phyloP scores from a whole-genome alignment of 2,113 vertebrate genomes.

The Rhabdomys dilectus region DNA sequence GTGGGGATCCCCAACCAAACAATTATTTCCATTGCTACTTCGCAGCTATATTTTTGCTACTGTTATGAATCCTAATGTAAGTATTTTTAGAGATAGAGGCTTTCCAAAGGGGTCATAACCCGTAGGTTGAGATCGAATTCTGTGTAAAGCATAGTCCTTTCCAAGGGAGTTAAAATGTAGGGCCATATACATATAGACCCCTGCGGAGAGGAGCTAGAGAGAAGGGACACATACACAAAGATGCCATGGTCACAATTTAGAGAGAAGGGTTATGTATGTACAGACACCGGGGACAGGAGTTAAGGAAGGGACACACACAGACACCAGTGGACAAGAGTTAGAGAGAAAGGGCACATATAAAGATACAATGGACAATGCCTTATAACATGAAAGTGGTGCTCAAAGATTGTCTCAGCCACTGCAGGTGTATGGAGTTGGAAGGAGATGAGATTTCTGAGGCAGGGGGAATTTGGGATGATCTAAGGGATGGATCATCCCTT shows the following conservation, averaged over 20 bases:
- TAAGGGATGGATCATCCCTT: not conserved
- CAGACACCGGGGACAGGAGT: not conserved
- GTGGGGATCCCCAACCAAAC: not conserved
- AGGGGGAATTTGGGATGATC: not conserved
- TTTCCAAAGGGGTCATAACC: not conserved
- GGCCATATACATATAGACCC: not conserved
- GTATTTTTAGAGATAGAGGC: not conserved
- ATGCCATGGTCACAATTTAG: not conserved
- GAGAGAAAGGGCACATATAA: not conserved
- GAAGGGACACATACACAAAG: not conserved
- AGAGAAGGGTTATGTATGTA: not conserved
- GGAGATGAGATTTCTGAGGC: not conserved
- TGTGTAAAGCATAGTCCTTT: not conserved
- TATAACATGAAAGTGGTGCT: fast-evolving
- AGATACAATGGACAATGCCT: not conserved
- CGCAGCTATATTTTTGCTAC: not conserved
- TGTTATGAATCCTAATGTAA: not conserved
- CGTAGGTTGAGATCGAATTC: not conserved
- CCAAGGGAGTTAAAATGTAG: not conserved
- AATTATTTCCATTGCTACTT: not conserved
- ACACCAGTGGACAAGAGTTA: not conserved
- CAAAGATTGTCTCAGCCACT: not conserved
- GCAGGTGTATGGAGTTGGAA: not conserved
- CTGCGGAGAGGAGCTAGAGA: not conserved
- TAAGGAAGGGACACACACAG: no score